Evolutionary conservation across 64 coral and sea anemone species (phyloP).

Genomic region (Anthopleura sola): DNA sequence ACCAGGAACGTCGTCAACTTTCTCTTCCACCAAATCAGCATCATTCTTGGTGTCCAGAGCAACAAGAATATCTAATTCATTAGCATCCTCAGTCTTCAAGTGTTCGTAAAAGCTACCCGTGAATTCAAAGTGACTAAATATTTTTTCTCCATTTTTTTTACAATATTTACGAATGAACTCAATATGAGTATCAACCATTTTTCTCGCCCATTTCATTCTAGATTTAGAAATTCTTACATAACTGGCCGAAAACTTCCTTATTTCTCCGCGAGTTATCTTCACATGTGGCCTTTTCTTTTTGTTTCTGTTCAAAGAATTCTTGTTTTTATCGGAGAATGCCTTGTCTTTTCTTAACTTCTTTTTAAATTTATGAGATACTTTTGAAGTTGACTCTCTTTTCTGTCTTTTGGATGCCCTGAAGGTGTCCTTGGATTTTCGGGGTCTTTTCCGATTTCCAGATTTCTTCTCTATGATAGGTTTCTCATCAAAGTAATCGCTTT

Average conservation of each 20-base stretch:
- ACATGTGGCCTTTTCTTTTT: background rate
- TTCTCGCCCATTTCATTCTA: constrained; percentile 28
- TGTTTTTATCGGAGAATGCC: too few species aligned
- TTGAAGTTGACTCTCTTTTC: background rate
- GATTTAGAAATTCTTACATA: constrained; percentile 51
- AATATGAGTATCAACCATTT: constrained; percentile 25
- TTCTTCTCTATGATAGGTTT: too few species aligned
- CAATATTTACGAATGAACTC: constrained; percentile 37
- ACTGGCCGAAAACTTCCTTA: constrained; percentile 42
- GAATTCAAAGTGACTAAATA: constrained; percentile 58
- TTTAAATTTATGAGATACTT: background rate
- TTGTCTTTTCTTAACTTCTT: background rate
- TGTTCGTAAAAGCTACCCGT: constrained; percentile 67
- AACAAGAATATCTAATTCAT: constrained; percentile 71
- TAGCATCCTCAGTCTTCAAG: constrained; percentile 41
- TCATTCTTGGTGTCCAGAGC: constrained; percentile 41
- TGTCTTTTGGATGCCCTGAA: background rate
- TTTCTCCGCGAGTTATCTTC: background rate
- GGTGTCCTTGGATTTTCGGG: background rate
- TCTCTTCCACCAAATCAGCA: constrained; percentile 2
- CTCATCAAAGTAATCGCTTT: too few species aligned
- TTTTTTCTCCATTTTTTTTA: background rate
- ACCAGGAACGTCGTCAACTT: background rate
- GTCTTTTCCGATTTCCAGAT: background rate
- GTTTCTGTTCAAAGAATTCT: background rate